Percentiles rank a stretch among this genome's conserved stretches.
Conservation (phyloP, 2,888 invertebrate species). For the Busseola fusca region DNA sequence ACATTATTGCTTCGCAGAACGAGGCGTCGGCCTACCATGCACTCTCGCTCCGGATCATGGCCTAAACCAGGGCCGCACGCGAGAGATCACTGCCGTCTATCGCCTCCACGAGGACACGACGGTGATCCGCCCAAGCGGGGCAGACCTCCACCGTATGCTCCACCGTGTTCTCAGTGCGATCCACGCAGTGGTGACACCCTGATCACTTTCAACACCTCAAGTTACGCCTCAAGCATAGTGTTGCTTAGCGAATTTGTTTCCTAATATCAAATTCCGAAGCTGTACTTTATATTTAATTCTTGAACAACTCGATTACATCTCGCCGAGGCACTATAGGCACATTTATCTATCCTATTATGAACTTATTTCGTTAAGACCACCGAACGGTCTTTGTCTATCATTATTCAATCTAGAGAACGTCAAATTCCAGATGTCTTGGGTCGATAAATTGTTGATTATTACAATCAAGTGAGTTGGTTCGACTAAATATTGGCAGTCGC, state of each 20-base stretch:
- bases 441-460: slow-evolving; percentile 60
- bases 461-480: slow-evolving; percentile 49
- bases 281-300: slow-evolving; percentile 46
- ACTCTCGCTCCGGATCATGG: no score
- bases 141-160: no score
- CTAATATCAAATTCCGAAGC: slow-evolving; percentile 48
- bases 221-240: slow-evolving; percentile 10
- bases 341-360: slow-evolving; percentile 53
- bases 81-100: no score
- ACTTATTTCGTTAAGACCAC: slow-evolving; percentile 57
- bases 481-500: slow-evolving; percentile 36
- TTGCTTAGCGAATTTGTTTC: slow-evolving; percentile 40
- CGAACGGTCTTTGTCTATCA: slow-evolving; percentile 65
- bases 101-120: no score
- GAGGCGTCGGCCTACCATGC: no score
- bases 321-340: slow-evolving; percentile 31
- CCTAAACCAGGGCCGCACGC: no score
- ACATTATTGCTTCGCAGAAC: no score
- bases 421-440: slow-evolving; percentile 54
- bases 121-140: no score
- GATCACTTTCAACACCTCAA: slow-evolving; percentile 28
- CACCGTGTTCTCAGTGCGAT: no score
- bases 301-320: slow-evolving; percentile 56
- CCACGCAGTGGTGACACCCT: no score
- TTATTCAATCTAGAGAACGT: slow-evolving; percentile 72